These are phyloP conservation scores for Ptychadena robeensis DNA, from an alignment of 2,797 vertebrate species.

Conservation along the genomic window DNA sequence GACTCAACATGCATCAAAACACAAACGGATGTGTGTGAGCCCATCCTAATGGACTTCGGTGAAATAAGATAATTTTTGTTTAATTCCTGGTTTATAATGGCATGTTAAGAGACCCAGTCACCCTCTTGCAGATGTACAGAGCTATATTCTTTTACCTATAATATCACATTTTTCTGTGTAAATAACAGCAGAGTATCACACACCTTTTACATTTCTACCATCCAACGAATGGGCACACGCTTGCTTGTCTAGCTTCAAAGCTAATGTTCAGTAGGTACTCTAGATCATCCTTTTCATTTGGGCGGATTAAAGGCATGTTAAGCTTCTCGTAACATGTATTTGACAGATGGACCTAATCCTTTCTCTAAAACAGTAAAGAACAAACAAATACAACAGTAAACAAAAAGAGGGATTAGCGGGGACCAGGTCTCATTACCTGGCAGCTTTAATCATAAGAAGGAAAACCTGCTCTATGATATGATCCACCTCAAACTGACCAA, in stretches of 20 bases:
- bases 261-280: constrained; percentile 57
- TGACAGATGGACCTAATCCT: constrained; percentile 59
- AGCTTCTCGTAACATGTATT: constrained; percentile 59
- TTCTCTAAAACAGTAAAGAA: constrained; percentile 30
- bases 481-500: constrained; percentile 53
- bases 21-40: no score
- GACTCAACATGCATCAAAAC: no score
- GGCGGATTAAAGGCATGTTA: constrained; percentile 54
- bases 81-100: neutral
- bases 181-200: neutral
- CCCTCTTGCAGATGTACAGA: no score
- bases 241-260: constrained; percentile 42
- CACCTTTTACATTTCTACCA: neutral
- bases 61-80: neutral
- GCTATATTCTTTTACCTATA: neutral
- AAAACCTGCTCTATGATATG: constrained; percentile 49
- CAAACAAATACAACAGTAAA: constrained; percentile 41
- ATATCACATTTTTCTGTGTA: neutral
- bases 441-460: constrained; percentile 47
- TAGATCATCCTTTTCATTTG: constrained; percentile 60
- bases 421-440: constrained; percentile 59
- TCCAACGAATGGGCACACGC: neutral
- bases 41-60: no score
- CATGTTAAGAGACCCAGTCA: neutral
- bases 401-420: constrained; percentile 43